Base-by-base conservation (phyloP, 2,888 invertebrate species). In the Thumatha senex region DNA sequence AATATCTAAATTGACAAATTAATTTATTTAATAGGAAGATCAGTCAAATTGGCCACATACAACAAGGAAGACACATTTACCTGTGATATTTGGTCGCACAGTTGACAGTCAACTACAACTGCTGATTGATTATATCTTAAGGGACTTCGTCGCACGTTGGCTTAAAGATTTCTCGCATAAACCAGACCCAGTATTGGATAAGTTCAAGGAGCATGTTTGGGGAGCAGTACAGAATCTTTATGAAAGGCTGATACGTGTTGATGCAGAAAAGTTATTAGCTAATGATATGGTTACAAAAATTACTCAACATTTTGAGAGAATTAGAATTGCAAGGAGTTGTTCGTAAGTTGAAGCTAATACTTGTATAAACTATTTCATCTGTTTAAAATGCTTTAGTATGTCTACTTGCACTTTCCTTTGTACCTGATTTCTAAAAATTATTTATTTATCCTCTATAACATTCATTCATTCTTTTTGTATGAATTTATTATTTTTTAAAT, bases 21-120 rank as follows among this genome's bases (percentile, higher is more conserved):
- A 11, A 31, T 46, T 13, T 39, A 12, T 40, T 38, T 48, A 42
- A 41, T 46, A 92, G 92, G 89, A 89, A 63, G 91, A 92, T 54
- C 80, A 82, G 65, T 76, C 65, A 52, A 90, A 82, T 61, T 89
- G 86, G 86, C 85, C 83, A 10, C 76, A 81, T 58, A 58, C 74
- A 33, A 65, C 72, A 11, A 91, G 84, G 67, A 90, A 89, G 60
- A 87, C 90, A 39, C 94, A 95, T 81, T 92, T 96, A 64, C 95
- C 96, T n/a, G 89, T 96, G n/a, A 93, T 96, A 72, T 96, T 96
- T 84, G 96, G 96, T 38, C 93, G 96, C 58, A 96, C 96, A 52
- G 96, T 98, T 34, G 98, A 98, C 75, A 94, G 95, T 68, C 94
- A 96, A 61, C 82, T 98, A 24, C 96, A 97, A 72, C 95, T 97